Evolutionary conservation across 2,888 invertebrate species (phyloP).

Genomic region (Drosophila formosana): DNA sequence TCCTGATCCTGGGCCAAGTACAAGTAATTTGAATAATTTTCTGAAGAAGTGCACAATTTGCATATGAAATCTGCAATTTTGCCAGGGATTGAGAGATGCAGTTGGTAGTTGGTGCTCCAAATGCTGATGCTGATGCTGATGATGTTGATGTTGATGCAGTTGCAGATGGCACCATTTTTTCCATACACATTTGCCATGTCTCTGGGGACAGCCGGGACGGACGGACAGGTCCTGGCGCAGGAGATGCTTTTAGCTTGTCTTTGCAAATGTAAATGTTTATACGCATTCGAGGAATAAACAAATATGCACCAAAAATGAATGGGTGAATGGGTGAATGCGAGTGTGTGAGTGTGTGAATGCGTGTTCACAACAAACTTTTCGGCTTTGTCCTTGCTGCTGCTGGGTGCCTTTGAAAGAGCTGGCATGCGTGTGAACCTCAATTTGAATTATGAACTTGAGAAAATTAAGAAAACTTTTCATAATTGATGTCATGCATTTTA

Average conservation of each 20-base stretch:
- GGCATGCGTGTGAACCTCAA: constrained; percentile 48
- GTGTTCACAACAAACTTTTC: constrained; percentile 20
- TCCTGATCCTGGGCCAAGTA: constrained; percentile 24
- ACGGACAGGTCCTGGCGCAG: constrained; percentile 15
- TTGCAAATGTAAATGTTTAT: constrained; percentile 75
- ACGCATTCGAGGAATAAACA: constrained; percentile 76
- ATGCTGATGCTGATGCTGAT: constrained; percentile 7
- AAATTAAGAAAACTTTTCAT: constrained; percentile 75
- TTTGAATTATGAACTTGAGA: constrained; percentile 69
- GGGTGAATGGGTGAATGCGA: not conserved
- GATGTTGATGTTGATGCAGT: constrained; percentile 5
- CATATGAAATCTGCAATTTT: constrained; percentile 75
- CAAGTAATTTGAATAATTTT: constrained; percentile 77
- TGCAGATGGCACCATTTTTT: constrained; percentile 10
- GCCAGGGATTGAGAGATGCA: constrained; percentile 37
- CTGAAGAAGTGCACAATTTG: constrained; percentile 72
- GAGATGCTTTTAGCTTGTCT: constrained; percentile 71
- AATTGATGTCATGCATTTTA: constrained; percentile 76
- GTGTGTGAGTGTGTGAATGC: constrained; percentile 2
- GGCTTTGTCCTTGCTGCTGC: constrained; percentile 41
- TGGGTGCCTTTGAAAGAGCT: constrained; percentile 42
- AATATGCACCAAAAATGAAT: constrained; percentile 43
- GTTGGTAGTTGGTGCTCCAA: constrained; percentile 6
- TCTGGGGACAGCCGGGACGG: constrained; percentile 7
- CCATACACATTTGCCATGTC: constrained; percentile 30